Evolutionary conservation across 1,140 invertebrate species (phyloP).

Genomic region (Polypedilum pembai): DNA sequence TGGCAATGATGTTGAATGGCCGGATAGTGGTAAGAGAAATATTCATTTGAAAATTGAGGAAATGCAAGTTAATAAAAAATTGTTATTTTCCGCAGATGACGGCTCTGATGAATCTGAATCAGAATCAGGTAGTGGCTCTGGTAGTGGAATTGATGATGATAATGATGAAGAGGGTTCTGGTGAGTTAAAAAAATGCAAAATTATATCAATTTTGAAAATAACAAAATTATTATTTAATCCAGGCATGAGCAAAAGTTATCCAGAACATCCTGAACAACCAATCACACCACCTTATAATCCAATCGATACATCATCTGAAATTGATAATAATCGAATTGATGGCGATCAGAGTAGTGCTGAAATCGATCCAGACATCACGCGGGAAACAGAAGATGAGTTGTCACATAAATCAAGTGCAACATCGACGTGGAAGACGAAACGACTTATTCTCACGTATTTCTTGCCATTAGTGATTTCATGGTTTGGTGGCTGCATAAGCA

Average conservation of each 20-base stretch:
- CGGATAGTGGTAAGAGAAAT: slow-evolving; percentile 48
- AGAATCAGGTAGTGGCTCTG: slow-evolving; percentile 52
- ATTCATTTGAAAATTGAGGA: slow-evolving; percentile 7
- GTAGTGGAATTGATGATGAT: slow-evolving; percentile 44
- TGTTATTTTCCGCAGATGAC: slow-evolving; percentile 45
- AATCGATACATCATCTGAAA: slow-evolving; percentile 33
- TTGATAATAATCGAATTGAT: slow-evolving; percentile 33
- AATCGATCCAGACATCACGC: neutral
- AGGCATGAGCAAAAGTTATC: too few species aligned
- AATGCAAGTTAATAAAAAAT: slow-evolving; percentile 29
- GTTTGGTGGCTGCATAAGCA: slow-evolving; percentile 71
- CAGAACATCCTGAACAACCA: neutral
- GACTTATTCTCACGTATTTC: slow-evolving; percentile 63
- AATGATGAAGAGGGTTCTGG: slow-evolving; percentile 48
- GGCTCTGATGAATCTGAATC: slow-evolving; percentile 42
- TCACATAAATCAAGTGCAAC: slow-evolving; percentile 29
- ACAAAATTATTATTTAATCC: too few species aligned
- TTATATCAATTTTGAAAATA: slow-evolving; percentile 31
- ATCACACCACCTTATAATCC: neutral
- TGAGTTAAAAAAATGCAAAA: slow-evolving; percentile 35
- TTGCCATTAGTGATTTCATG: slow-evolving; percentile 73
- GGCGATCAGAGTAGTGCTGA: slow-evolving; percentile 31
- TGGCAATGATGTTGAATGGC: slow-evolving; percentile 84
- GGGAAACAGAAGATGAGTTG: neutral
- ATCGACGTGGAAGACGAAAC: slow-evolving; percentile 46